A percentile compares a stretch with the other conserved stretches of the same genome.
Evolutionary conservation across 2,797 vertebrate genomes (phyloP).

Genomic region (Sitta carolinensis): DNA sequence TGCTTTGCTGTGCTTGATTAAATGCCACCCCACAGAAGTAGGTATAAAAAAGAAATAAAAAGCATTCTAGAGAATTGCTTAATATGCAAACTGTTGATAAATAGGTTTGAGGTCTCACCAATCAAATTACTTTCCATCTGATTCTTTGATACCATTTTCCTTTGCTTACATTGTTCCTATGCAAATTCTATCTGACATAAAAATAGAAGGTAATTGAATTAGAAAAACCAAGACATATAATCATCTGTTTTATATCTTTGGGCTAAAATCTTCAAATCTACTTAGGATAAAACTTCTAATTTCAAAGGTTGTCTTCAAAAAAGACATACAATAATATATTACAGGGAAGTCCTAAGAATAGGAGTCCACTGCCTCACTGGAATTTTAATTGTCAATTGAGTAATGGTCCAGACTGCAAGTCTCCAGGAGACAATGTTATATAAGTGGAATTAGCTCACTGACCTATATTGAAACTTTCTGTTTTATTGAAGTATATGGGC

Average conservation of each 20-base stretch:
- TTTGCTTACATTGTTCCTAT: neutral
- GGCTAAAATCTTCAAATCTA: conserved; percentile 6
- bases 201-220: conserved; percentile 2
- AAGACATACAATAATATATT: neutral
- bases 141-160: neutral
- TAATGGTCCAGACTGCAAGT: conserved; percentile 8
- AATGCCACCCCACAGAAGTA: neutral
- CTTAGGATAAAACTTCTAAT: neutral
- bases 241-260: conserved; percentile 32
- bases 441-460: neutral
- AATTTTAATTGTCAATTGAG: conserved; percentile 45
- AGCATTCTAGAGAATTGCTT: neutral
- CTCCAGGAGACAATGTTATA: neutral
- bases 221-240: neutral
- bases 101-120: neutral
- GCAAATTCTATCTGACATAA: neutral
- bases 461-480: neutral
- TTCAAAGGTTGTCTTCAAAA: neutral
- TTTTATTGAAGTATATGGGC: neutral
- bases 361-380: neutral
- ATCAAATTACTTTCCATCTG: neutral
- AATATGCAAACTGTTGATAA: neutral
- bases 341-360: neutral
- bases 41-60: neutral
- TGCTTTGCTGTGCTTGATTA: neutral